Base-by-base conservation (phyloP, 2,113 vertebrate species). In the Cyprinus carpio region DNA sequence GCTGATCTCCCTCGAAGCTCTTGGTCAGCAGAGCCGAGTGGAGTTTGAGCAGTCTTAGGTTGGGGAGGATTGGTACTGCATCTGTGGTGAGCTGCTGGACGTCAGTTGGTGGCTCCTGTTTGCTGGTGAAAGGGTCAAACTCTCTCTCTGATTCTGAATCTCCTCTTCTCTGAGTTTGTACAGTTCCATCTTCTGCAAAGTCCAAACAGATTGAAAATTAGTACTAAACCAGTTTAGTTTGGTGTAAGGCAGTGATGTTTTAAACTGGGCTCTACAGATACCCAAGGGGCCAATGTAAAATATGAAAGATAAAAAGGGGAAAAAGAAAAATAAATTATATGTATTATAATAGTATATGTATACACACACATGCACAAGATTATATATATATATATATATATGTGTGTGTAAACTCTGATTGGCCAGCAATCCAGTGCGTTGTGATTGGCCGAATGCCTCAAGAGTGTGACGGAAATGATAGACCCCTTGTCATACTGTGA, bases 31-130 rank as follows among this genome's bases (percentile, higher is more conserved):
- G 93, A 58, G 94, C 93, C 75, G 96, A 95, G 0, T 96, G 96
- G 82, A 93, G 88, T 78, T 96, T 93, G 81, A 97, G 92, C 84
- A 95, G 96, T 86, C 95, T 95, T 46, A 97, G 92, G 89, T 96
- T 89, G 82, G 96, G 95, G 81, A 96, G 87, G 91, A 95, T 96
- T 86, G 97, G 85, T 0, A 96, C 95, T 27, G 96, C 94, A 0
- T 92, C 94, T 0, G 96, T 86, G 2, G 86, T 76, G 11, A 56
- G 29, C 74, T 81, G 37, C 3, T 81, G 74, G 49, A 51, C 20
- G 16, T 81, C 81, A 15, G 82, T 76, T 18, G 58, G 37, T 16
- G 78, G 46, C 18, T 75, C 67, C 1, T 60, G 81, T 69, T 58
- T 81, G 29, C 23, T 97, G 88, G 95, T 97, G 82, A 96, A 91